Evolutionary conservation across 2,113 vertebrate genomes (phyloP).

Genomic region (Crotophaga sulcirostris): DNA sequence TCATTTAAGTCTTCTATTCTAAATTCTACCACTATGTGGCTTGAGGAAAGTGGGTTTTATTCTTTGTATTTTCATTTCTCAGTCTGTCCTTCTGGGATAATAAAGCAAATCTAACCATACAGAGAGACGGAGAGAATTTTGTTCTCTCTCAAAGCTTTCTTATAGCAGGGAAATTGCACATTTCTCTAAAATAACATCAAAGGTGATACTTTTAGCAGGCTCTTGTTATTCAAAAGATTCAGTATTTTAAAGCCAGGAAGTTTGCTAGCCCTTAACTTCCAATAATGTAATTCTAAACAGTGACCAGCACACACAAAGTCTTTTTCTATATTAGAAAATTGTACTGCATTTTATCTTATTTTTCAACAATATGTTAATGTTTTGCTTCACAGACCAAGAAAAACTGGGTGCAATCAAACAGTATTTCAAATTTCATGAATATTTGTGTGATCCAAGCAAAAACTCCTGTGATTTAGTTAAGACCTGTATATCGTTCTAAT

Average conservation of each 20-base stretch:
- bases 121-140: background rate
- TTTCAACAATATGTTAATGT: background rate
- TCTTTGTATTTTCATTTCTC: background rate
- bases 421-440: background rate
- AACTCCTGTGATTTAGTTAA: background rate
- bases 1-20: background rate
- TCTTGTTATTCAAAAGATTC: background rate
- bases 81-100: background rate
- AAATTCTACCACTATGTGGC: background rate
- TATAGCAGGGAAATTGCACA: background rate
- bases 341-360: background rate
- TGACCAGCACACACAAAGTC: background rate
- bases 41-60: background rate
- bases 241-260: background rate
- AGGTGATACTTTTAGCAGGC: background rate
- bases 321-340: background rate
- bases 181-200: conserved; percentile 2
- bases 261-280: background rate
- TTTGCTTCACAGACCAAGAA: background rate
- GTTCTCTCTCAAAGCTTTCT: background rate
- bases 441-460: background rate
- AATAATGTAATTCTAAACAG: background rate
- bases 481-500: background rate
- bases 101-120: background rate
- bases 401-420: background rate